phyloP scores from a whole-genome alignment of 1,140 invertebrate genomes.

The Heliothis virescens region DNA sequence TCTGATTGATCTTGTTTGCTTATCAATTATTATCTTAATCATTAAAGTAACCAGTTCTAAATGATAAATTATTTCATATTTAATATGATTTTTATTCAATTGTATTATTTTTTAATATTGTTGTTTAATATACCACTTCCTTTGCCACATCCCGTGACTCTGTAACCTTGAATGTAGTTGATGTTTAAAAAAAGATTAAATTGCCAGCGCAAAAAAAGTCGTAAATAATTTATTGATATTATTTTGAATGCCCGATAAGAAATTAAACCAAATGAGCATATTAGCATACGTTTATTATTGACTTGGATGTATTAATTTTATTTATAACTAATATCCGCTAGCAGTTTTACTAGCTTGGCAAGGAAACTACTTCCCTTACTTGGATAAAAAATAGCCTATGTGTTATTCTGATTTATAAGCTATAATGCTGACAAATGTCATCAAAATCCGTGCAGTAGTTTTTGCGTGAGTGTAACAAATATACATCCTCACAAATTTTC shows the following conservation, averaged over 20 bases:
- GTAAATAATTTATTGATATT: not conserved
- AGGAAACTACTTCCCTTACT: too few species aligned
- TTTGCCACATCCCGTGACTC: too few species aligned
- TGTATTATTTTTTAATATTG: not conserved
- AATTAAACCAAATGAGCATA: not conserved
- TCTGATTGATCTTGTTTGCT: slow-evolving; percentile 44
- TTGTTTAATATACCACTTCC: not conserved
- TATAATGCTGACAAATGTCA: too few species aligned
- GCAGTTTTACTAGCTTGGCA: too few species aligned
- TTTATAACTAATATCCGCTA: too few species aligned
- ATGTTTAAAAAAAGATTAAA: not conserved
- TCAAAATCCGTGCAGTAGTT: too few species aligned
- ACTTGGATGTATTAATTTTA: too few species aligned
- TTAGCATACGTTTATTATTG: not conserved
- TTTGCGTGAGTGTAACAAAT: too few species aligned
- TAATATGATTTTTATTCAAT: slow-evolving; percentile 19
- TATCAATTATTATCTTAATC: slow-evolving; percentile 3
- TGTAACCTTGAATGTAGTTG: not conserved
- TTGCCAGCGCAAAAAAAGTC: slow-evolving; percentile 1
- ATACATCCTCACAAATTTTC: too few species aligned
- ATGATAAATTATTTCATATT: slow-evolving; percentile 8
- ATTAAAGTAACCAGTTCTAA: slow-evolving; percentile 24
- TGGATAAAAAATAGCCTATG: too few species aligned
- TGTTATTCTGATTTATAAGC: too few species aligned
- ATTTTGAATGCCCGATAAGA: not conserved